Percentiles rank a stretch among this genome's conserved stretches.
Evolutionary conservation across 2,888 invertebrate species (phyloP).

Genomic region (Tiliacea citrago): DNA sequence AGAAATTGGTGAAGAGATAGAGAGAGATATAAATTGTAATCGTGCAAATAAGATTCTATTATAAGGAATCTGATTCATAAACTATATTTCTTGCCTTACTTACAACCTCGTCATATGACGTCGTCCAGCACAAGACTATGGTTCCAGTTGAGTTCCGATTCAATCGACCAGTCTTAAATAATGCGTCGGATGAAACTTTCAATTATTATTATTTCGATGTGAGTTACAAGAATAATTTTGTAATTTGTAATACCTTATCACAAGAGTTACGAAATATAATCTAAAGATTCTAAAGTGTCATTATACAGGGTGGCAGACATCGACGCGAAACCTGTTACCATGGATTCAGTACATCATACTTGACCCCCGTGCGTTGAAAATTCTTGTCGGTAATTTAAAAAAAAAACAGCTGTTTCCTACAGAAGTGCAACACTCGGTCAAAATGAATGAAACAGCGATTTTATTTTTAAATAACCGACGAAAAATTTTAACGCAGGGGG

Average conservation of each 20-base stretch:
- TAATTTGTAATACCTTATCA: not conserved
- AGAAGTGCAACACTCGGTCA: no score
- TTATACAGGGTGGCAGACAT: no score
- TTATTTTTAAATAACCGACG: no score
- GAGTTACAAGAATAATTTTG: not conserved
- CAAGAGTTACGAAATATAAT: not conserved
- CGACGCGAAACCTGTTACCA: no score
- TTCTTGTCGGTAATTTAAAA: no score
- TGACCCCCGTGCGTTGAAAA: no score
- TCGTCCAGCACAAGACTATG: not conserved
- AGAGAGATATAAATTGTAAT: not conserved
- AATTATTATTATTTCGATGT: not conserved
- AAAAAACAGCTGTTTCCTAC: no score
- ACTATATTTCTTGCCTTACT: not conserved
- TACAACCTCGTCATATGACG: not conserved
- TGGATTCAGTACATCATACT: no score
- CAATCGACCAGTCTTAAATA: no score
- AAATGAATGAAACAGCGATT: no score
- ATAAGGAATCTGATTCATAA: not conserved
- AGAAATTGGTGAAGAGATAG: not conserved
- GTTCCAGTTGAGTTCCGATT: not conserved
- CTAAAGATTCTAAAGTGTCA: not conserved
- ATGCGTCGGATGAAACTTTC: not conserved
- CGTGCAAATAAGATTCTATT: not conserved
- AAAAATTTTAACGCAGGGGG: no score